Evolutionary conservation across 2,888 invertebrate species (phyloP), one percentile per base, ranked within the genome.

Genomic region (Drosophila histrio): DNA sequence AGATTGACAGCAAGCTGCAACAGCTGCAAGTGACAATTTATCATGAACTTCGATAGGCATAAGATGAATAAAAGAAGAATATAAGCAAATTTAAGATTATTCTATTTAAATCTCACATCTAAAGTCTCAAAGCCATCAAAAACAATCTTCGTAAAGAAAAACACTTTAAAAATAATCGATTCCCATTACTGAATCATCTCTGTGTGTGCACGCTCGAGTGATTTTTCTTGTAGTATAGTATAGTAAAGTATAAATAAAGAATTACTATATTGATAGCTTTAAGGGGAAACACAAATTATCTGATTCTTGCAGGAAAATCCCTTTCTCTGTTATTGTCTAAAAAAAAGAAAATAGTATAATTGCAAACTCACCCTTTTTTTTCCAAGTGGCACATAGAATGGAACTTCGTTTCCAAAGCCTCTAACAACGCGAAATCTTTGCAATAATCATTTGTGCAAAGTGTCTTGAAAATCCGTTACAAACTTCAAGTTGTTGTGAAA

Each of bases 401-500:
- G 46, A 72, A 43, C 59, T 26, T 19, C 15, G 43, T 19, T 61
- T 22, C 28, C 22, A 62, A 66, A 57, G 19, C 19, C 17, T 15
- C 39, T 36, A 52, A 44, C 63, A 38, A 62, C 41, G 56, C 52
- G 34, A 41, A 58, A 34, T 38, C 15, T 43, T 32, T 34, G 43
- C 65, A 63, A 57, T 65, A 30, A 47, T 70, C 79, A 43, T 50
- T 54, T 70, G 65, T 67, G 58, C 72, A 17, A 62, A 70, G 63
- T 74, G 43, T 49, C 50, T 53, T 53, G 39, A 56, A 72, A 75
- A 60, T 75, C 65, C 80, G 72, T 77, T 82, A 74, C 57, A 63
- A 74, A 58, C 69, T 67, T 74, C 43, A 77, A 72, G 66, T 66
- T 79, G 65, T 73, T 76, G 74, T 70, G 72, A 73, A 79, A 79